Percentiles rank a stretch among this genome's conserved stretches.
Conservation (phyloP, 2,888 invertebrate genomes). For the Andrena bicolor region DNA sequence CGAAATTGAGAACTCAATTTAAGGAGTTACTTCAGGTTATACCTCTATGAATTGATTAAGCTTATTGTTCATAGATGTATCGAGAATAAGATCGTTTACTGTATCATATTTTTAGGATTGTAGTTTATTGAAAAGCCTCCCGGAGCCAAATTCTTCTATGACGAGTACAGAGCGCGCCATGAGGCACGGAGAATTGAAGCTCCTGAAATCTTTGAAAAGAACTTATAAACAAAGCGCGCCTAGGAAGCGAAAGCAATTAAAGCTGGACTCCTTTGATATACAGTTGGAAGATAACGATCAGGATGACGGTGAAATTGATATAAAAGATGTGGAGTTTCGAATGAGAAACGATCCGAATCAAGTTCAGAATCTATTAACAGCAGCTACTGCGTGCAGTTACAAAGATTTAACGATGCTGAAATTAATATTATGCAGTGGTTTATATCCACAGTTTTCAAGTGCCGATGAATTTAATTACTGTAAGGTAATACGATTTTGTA, state of each 20-base stretch:
- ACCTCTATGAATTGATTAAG: background rate
- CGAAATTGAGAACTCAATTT: constrained; percentile 96
- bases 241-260: constrained; percentile 91
- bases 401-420: constrained; percentile 90
- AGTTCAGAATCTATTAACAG: constrained; percentile 89
- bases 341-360: constrained; percentile 91
- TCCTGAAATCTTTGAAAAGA: constrained; percentile 92
- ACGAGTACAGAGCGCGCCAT: constrained; percentile 91
- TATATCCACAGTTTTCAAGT: constrained; percentile 98
- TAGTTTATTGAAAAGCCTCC: constrained; percentile 86
- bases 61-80: background rate
- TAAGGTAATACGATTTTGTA: constrained; percentile 86
- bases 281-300: constrained; percentile 88
- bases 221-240: constrained; percentile 90
- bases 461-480: constrained; percentile 97
- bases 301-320: constrained; percentile 88
- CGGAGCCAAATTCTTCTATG: constrained; percentile 86
- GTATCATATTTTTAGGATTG: constrained; percentile 86
- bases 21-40: constrained; percentile 91
- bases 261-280: constrained; percentile 89
- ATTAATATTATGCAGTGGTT: constrained; percentile 94
- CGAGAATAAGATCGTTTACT: background rate
- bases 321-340: constrained; percentile 95
- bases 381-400: constrained; percentile 88
- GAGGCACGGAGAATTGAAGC: constrained; percentile 95